phyloP scores from a whole-genome alignment of 2,113 vertebrate species.

The Picathartes gymnocephalus region DNA sequence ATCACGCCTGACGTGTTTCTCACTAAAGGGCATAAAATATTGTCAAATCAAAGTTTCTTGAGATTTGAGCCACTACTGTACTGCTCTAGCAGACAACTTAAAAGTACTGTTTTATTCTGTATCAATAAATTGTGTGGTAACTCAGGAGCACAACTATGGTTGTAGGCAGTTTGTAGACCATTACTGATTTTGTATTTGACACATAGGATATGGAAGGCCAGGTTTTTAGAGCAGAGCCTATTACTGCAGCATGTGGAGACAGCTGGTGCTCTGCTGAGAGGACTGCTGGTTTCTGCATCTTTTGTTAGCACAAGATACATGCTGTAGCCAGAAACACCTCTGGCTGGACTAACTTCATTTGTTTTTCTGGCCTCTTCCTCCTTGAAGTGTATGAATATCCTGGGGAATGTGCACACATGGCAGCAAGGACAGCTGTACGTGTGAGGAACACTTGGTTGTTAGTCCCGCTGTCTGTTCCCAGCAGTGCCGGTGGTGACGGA shows the following conservation, averaged over 20 bases:
- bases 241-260: constrained; percentile 24
- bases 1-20: not conserved
- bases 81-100: not conserved
- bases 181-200: constrained; percentile 30
- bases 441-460: not conserved
- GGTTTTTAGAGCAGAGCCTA: constrained; percentile 43
- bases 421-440: constrained; percentile 28
- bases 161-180: constrained; percentile 42
- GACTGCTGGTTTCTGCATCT: constrained; percentile 59
- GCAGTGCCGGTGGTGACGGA: not conserved
- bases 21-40: not conserved
- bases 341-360: constrained; percentile 50
- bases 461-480: not conserved
- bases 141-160: constrained; percentile 24
- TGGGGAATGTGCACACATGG: constrained; percentile 19
- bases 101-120: not conserved
- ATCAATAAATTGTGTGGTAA: not conserved
- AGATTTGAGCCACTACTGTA: not conserved
- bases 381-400: constrained; percentile 18
- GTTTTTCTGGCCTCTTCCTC: constrained; percentile 52
- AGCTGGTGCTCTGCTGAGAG: constrained; percentile 51
- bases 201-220: not conserved
- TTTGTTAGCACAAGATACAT: constrained; percentile 52
- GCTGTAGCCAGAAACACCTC: constrained; percentile 66
- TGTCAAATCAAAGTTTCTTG: not conserved